phyloP scores from a whole-genome alignment of 1,140 invertebrate species.

The Schlechtendalia chinensis region DNA sequence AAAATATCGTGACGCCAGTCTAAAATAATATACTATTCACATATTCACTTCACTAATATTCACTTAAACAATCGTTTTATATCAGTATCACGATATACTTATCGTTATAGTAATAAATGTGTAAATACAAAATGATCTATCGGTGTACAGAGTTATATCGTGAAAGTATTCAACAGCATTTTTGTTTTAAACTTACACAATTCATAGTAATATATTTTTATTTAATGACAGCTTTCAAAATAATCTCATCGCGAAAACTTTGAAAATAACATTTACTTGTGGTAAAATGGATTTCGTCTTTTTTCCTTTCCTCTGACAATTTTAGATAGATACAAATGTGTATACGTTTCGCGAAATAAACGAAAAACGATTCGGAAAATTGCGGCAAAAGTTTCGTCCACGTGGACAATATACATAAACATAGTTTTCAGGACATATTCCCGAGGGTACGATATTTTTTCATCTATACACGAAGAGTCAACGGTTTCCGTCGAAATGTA shows the following conservation, averaged over 20 bases:
- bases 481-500: neutral
- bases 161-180: too few relatives aligned
- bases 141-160: too few relatives aligned
- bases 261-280: conserved; percentile 8
- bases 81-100: too few relatives aligned
- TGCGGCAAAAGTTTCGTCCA: conserved; percentile 4
- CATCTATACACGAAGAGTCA: conserved; percentile 25
- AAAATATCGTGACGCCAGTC: too few relatives aligned
- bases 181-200: neutral
- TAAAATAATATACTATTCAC: too few relatives aligned
- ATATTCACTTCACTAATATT: too few relatives aligned
- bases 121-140: too few relatives aligned
- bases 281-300: conserved; percentile 2
- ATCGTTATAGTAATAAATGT: too few relatives aligned
- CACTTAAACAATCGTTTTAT: too few relatives aligned
- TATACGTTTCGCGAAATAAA: neutral
- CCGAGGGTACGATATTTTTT: conserved; percentile 28
- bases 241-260: neutral
- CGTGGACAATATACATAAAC: neutral
- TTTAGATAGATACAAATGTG: conserved; percentile 4
- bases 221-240: neutral
- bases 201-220: neutral
- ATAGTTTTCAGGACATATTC: neutral
- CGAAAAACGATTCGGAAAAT: conserved; percentile 4
- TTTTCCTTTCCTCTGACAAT: neutral